Evolutionary conservation across 2,113 vertebrate genomes (phyloP), one percentile per base, ranked within the genome.

Genomic region (Syngnathus typhle): DNA sequence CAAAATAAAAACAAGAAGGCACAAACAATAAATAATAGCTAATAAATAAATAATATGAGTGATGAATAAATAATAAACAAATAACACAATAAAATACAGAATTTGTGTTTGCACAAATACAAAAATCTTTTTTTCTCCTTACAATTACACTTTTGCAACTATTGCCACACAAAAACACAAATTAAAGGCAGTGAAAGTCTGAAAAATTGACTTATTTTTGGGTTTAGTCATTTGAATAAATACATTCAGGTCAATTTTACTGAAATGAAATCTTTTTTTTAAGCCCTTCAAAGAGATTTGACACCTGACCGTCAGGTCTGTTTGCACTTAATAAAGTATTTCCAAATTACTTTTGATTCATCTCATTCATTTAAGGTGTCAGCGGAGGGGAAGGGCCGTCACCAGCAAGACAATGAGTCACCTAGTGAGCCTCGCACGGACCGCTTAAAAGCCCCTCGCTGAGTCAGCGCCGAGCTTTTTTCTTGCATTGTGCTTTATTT

Each of bases 381-480:
- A 18, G 52, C 12, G 11, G 52, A 15, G 15, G 21, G 3, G 27
- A 32, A 32, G 52, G 6, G 21, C 5, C 5, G 23, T 11, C 58
- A 38, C 16, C 6, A 39, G 5, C 6, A 16, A 54, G 27, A 90
- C 83, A 4, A 58, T 54, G 36, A 66, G 54, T 65, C 71, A 38
- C 80, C 80, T 47, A 72, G 65, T 19, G 43, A 67, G 72, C 70
- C 69, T 75, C 85, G 73, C 55, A 52, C 74, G 47, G 37, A 27
- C 64, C 66, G 66, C 63, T 37, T 10, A 18, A 62, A 60, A 39
- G 38, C 60, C 13, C 6, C 52, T 68, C 66, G 15, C 47, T 16
- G 84, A 85, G 71, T 88, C 88, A 87, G 55, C 36, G 49, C 64
- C 55, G 2, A 32, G 27, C 27, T 27, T 32, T 12, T 27, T 79